phyloP scores from a whole-genome alignment of 1,140 invertebrate species.

The Cephus cinctus region DNA sequence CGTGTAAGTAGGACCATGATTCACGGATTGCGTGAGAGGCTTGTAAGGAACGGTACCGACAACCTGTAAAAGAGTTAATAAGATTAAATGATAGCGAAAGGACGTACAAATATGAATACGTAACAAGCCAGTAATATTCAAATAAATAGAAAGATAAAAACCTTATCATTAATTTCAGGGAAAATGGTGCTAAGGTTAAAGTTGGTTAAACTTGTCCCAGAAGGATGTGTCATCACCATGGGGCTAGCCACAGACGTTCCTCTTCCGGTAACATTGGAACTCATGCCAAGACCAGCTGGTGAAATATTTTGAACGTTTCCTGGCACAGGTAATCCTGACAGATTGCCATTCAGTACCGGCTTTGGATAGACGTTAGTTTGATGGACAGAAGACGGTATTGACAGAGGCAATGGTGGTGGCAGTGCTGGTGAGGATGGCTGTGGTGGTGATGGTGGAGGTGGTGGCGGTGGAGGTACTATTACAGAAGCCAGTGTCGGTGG shows the following conservation, averaged over 20 bases:
- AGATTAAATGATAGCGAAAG: too few relatives aligned
- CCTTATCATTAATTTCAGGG: constrained; percentile 69
- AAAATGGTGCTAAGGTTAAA: constrained; percentile 71
- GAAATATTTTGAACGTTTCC: constrained; percentile 1
- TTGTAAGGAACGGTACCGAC: too few relatives aligned
- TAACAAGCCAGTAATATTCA: too few relatives aligned
- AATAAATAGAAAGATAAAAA: constrained; percentile 2
- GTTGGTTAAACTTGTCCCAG: constrained; percentile 63
- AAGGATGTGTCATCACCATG: constrained; percentile 42
- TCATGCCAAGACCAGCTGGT: constrained; percentile 23
- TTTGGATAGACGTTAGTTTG: constrained; percentile 28
- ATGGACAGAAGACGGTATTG: too few relatives aligned
- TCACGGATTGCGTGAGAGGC: too few relatives aligned
- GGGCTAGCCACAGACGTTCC: constrained; percentile 33
- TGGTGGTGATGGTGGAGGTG: too few relatives aligned
- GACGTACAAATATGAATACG: too few relatives aligned
- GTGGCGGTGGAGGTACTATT: constrained; percentile 39
- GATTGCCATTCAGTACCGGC: constrained; percentile 11
- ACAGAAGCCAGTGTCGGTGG: constrained; percentile 38
- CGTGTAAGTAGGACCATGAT: too few relatives aligned
- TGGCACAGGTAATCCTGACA: neutral
- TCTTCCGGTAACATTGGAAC: constrained; percentile 28
- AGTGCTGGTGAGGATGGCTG: constrained; percentile 19
- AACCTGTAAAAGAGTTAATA: too few relatives aligned
- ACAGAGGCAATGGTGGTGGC: constrained; percentile 24